These are phyloP conservation scores for Heliconius eleuchia DNA, from an alignment of 1,140 invertebrate species.

Conservation along the genomic window DNA sequence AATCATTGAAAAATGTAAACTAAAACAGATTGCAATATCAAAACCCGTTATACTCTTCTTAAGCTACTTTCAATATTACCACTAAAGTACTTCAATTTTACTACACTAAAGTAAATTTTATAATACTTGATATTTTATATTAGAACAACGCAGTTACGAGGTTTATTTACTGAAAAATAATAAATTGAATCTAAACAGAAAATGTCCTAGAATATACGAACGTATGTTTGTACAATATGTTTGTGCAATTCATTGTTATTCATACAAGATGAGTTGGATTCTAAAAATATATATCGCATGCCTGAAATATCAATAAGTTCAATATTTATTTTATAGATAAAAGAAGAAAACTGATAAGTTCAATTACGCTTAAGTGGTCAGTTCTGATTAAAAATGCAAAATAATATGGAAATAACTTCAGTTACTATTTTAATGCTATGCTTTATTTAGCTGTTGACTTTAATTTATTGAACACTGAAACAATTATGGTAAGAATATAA, in stretches of 20 bases:
- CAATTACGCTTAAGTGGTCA: not conserved
- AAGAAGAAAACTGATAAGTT: not conserved
- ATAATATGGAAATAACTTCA: too few relatives aligned
- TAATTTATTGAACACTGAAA: too few relatives aligned
- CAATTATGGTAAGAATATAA: too few relatives aligned
- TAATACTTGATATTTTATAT: not conserved
- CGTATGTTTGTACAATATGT: not conserved
- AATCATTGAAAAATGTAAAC: too few relatives aligned
- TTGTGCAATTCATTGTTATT: constrained; percentile 4
- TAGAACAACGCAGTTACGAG: not conserved
- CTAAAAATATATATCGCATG: not conserved
- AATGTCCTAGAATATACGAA: constrained; percentile 2
- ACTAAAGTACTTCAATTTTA: not conserved
- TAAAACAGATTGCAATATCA: too few relatives aligned
- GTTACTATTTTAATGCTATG: too few relatives aligned
- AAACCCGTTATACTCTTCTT: too few relatives aligned
- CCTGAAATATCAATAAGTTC: not conserved
- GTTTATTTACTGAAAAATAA: constrained; percentile 1
- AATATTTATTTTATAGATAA: not conserved
- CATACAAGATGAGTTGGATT: constrained; percentile 17
- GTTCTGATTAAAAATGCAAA: not conserved
- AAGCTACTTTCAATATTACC: too few relatives aligned
- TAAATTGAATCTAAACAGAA: not conserved
- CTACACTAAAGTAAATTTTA: not conserved
- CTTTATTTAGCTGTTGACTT: too few relatives aligned